These are phyloP conservation scores for Melanocharis versteri DNA, from an alignment of 2,113 vertebrate species.

Conservation along the genomic window DNA sequence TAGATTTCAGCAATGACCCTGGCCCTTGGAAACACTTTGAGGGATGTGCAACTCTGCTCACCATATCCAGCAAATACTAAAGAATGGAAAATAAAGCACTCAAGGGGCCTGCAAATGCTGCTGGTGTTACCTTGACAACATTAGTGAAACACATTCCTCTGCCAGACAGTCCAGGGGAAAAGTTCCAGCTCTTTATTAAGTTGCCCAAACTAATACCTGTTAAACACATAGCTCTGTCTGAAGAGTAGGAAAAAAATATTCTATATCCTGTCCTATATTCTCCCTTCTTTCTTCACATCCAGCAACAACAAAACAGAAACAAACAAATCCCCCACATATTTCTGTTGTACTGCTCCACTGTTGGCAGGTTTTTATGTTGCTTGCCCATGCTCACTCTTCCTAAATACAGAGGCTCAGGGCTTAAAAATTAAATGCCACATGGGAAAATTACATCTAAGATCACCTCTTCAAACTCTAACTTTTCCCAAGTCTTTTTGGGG, in stretches of 20 bases:
- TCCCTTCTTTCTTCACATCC: background rate
- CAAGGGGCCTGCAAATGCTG: background rate
- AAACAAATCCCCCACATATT: background rate
- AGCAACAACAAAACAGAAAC: background rate
- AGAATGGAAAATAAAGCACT: background rate
- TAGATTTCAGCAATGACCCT: background rate
- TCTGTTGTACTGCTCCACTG: background rate
- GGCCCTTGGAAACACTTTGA: background rate
- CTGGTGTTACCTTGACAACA: background rate
- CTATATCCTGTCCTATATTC: background rate
- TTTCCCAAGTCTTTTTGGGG: background rate
- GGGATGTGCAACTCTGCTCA: background rate
- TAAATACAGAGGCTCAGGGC: background rate
- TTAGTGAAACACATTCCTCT: background rate
- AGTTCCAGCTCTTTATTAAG: background rate
- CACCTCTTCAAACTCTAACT: background rate
- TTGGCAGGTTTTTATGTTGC: background rate
- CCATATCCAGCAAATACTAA: background rate
- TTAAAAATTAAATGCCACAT: background rate
- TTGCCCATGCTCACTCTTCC: rapidly evolving
- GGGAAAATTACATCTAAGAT: background rate
- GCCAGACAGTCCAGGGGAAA: background rate
- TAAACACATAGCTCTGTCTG: background rate
- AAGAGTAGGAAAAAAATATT: background rate
- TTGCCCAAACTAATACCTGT: background rate